Conservation (phyloP, 2,888 invertebrate genomes). For the Plagodis dolabraria region DNA sequence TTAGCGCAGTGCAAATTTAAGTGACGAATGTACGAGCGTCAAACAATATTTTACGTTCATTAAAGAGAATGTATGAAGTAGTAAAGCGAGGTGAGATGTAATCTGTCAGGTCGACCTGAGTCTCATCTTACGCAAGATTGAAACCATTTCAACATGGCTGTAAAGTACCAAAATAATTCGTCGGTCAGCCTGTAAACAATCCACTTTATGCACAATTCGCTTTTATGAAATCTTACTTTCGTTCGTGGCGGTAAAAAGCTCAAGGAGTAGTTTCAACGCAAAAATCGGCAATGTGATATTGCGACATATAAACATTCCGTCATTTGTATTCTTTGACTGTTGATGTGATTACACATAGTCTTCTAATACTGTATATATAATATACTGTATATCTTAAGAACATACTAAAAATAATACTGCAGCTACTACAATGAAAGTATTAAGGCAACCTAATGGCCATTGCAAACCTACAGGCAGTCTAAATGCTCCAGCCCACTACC, state of each 20-base stretch:
- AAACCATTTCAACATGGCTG: conserved; percentile 68
- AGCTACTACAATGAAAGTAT: too few relatives aligned
- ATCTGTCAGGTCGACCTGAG: conserved; percentile 50
- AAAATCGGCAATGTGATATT: too few relatives aligned
- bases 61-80: conserved; percentile 44
- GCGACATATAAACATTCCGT: too few relatives aligned
- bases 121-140: conserved; percentile 63
- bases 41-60: conserved; percentile 35
- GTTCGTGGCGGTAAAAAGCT: conserved; percentile 57
- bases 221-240: conserved; percentile 62
- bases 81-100: conserved; percentile 49
- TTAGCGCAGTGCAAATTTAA: conserved; percentile 32
- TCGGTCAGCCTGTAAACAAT: conserved; percentile 63
- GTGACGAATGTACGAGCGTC: conserved; percentile 29
- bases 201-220: conserved; percentile 65
- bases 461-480: too few relatives aligned
- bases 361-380: too few relatives aligned
- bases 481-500: too few relatives aligned
- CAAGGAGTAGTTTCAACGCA: conserved; percentile 39
- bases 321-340: too few relatives aligned
- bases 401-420: too few relatives aligned
- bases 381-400: too few relatives aligned
- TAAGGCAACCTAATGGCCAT: too few relatives aligned
- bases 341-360: too few relatives aligned
- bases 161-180: conserved; percentile 75